Evolutionary conservation across 2,113 vertebrate species (phyloP).

Genomic region (Oreocharis arfaki): DNA sequence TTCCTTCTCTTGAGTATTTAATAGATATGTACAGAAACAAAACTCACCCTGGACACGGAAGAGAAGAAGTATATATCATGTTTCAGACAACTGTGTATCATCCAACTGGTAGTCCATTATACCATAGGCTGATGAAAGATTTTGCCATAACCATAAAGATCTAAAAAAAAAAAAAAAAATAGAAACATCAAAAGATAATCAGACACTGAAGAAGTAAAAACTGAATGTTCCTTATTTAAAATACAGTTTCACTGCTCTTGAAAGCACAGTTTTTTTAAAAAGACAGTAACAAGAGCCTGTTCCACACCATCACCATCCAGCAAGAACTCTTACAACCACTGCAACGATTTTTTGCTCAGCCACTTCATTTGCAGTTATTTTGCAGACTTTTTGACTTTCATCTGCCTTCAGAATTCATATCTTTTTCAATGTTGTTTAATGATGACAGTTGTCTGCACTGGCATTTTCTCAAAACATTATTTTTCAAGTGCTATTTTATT

Average conservation of each 20-base stretch:
- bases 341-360: background rate
- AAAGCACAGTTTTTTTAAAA: background rate
- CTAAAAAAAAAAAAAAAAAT: background rate
- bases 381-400: background rate
- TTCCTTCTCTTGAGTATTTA: background rate
- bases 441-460: background rate
- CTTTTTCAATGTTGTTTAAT: background rate
- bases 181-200: background rate
- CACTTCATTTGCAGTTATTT: background rate
- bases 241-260: background rate
- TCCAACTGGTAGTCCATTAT: slow-evolving; percentile 12
- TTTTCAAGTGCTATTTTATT: background rate
- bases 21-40: background rate
- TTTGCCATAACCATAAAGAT: slow-evolving; percentile 48
- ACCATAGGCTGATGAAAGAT: background rate
- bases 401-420: background rate
- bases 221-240: background rate
- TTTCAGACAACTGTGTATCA: slow-evolving; percentile 3
- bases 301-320: background rate
- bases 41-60: slow-evolving; percentile 43
- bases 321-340: background rate
- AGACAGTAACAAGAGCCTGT: background rate
- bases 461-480: background rate
- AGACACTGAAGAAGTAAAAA: background rate
- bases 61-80: background rate